phyloP scores from a whole-genome alignment of 2,888 invertebrate genomes.

The Anagyrus pseudococci region DNA sequence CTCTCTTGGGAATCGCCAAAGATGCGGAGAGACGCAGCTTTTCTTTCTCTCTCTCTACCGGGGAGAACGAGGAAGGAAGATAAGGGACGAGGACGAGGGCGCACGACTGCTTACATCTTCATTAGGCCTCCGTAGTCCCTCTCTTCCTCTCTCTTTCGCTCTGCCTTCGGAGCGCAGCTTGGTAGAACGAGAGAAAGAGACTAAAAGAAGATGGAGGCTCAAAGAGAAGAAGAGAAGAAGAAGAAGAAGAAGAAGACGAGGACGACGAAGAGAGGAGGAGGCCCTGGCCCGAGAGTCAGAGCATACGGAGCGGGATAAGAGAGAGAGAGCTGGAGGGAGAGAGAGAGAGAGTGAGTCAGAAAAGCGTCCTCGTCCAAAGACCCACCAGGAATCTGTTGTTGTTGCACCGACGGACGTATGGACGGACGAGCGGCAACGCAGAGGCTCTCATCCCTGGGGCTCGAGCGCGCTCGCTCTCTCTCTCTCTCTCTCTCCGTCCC shows the following conservation, averaged over 20 bases:
- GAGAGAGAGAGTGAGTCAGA: constrained; percentile 50
- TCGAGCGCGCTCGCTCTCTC: background rate
- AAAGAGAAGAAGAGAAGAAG: no score
- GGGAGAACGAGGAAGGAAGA: constrained; percentile 44
- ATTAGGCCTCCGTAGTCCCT: constrained; percentile 55
- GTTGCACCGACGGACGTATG: constrained; percentile 55
- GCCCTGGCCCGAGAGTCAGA: background rate
- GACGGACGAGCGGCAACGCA: constrained; percentile 49
- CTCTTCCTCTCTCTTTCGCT: background rate
- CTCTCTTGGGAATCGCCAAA: no score
- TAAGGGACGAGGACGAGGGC: constrained; percentile 50
- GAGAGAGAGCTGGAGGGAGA: constrained; percentile 30
- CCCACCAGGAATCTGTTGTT: constrained; percentile 61
- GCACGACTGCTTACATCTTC: constrained; percentile 61
- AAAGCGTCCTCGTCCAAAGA: constrained; percentile 57
- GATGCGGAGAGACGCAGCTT: no score
- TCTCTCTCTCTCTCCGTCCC: background rate
- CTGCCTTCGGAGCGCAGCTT: background rate
- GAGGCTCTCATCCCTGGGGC: constrained; percentile 55
- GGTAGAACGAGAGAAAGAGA: constrained; percentile 34
- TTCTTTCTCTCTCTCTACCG: background rate
- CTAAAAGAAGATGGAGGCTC: constrained; percentile 32
- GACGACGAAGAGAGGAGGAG: constrained; percentile 13
- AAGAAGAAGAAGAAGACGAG: constrained; percentile 20
- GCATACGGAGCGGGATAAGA: constrained; percentile 24